Percentiles rank a stretch among this genome's conserved stretches.
phyloP scores from a whole-genome alignment of 2,888 invertebrate genomes.

The Polydrusus pterygomalis region DNA sequence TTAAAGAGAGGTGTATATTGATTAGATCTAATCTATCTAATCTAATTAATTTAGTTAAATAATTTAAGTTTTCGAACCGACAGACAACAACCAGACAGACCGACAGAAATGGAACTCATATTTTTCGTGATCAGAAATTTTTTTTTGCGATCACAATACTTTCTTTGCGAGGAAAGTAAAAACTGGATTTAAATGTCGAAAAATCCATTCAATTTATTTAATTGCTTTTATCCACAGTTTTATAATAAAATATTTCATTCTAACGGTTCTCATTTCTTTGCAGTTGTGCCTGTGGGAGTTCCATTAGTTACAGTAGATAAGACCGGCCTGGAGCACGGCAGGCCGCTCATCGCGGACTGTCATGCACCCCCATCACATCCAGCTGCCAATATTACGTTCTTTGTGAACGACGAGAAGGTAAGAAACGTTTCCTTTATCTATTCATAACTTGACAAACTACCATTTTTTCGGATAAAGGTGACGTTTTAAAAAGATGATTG shows the following conservation, averaged over 20 bases:
- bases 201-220: too few relatives aligned
- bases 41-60: too few relatives aligned
- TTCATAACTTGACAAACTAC: slow-evolving; percentile 32
- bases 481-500: slow-evolving; percentile 23
- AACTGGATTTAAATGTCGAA: not conserved
- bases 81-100: too few relatives aligned
- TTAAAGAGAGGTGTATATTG: too few relatives aligned
- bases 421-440: slow-evolving; percentile 53
- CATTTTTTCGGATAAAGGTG: slow-evolving; percentile 7
- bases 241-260: slow-evolving; percentile 10
- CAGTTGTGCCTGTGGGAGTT: slow-evolving; percentile 77
- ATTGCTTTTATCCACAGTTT: not conserved
- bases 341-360: slow-evolving; percentile 77
- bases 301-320: slow-evolving; percentile 77
- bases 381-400: slow-evolving; percentile 79
- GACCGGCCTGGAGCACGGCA: slow-evolving; percentile 75
- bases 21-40: too few relatives aligned
- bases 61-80: too few relatives aligned
- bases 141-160: too few relatives aligned
- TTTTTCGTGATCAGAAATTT: too few relatives aligned
- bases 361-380: slow-evolving; percentile 77
- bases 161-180: too few relatives aligned
- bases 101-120: too few relatives aligned
- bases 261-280: slow-evolving; percentile 50
- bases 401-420: slow-evolving; percentile 78